These are phyloP conservation scores for Pogonocherus hispidulus DNA, from an alignment of 2,888 invertebrate species.

Conservation along the genomic window DNA sequence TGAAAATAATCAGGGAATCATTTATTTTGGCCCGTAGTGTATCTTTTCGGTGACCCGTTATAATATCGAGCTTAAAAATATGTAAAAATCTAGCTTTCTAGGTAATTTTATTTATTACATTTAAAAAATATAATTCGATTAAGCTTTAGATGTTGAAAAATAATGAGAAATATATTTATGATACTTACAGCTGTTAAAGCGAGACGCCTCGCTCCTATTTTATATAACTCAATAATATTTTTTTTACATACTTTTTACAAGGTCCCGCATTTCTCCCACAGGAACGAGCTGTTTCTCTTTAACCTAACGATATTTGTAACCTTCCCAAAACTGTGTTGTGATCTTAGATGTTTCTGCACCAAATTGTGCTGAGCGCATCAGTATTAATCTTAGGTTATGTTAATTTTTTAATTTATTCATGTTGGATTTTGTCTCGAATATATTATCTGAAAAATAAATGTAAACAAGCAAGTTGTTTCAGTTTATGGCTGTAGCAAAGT, in stretches of 20 bases:
- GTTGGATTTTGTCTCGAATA: constrained; percentile 28
- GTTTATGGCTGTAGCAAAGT: neutral
- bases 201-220: constrained; percentile 1
- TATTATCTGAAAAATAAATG: constrained; percentile 30
- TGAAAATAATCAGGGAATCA: no score
- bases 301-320: constrained; percentile 8
- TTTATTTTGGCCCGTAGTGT: neutral
- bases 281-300: neutral
- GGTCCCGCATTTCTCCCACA: neutral
- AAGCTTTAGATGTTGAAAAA: constrained; percentile 29
- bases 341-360: constrained; percentile 38
- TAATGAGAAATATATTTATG: constrained; percentile 11
- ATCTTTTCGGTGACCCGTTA: constrained; percentile 14
- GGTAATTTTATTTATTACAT: constrained; percentile 24
- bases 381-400: constrained; percentile 32
- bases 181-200: constrained; percentile 1
- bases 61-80: constrained; percentile 24
- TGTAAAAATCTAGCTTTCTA: constrained; percentile 17
- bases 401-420: constrained; percentile 34
- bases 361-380: constrained; percentile 34
- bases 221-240: constrained; percentile 14
- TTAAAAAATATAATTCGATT: constrained; percentile 16
- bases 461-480: neutral
- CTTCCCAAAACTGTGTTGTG: constrained; percentile 33
- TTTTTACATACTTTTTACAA: neutral